Conservation (phyloP, 2,888 invertebrate species). For the Argyra leucocephala region DNA sequence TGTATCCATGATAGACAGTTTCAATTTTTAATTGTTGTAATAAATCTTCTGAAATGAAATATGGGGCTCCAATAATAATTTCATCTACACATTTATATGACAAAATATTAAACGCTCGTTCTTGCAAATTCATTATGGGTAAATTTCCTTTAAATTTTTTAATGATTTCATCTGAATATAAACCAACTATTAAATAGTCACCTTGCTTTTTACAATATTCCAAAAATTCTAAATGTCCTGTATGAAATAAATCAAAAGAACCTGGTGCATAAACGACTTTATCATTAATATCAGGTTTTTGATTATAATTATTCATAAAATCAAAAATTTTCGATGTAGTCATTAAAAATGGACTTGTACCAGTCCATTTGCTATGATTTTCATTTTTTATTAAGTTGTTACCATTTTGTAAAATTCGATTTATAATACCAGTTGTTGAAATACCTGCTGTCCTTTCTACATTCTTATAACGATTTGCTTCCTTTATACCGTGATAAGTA, state of each 20-base stretch:
- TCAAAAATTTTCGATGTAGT: not conserved
- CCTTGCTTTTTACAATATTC: not conserved
- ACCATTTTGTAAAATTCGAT: not conserved
- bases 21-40: not conserved
- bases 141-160: not conserved
- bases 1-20: not conserved
- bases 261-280: not conserved
- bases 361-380: not conserved
- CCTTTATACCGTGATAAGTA: not conserved
- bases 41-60: not conserved
- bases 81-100: slow-evolving; percentile 1
- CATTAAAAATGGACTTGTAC: not conserved
- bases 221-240: not conserved
- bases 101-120: not conserved
- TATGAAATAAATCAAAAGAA: not conserved
- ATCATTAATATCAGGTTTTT: not conserved
- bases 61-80: not conserved
- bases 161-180: not conserved
- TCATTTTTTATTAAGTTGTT: not conserved
- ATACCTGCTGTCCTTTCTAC: not conserved
- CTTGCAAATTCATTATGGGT: not conserved
- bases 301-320: not conserved
- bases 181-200: not conserved
- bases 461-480: not conserved
- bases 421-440: not conserved